phyloP scores from a whole-genome alignment of 2,113 vertebrate species.

The Onychostruthus taczanowskii region DNA sequence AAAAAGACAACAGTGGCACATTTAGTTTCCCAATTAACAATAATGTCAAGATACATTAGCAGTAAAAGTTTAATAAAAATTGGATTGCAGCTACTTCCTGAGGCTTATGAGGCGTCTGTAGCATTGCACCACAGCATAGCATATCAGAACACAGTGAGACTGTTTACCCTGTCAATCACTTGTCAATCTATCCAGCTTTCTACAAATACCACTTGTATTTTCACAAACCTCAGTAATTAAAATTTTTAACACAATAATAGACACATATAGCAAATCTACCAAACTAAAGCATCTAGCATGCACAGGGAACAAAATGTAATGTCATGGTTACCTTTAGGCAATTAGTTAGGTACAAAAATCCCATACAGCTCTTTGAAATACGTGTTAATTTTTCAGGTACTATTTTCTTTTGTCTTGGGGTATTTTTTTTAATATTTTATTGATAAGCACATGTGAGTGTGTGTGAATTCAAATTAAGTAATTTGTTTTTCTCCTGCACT shows the following conservation, averaged over 20 bases:
- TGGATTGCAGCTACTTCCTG: constrained; percentile 61
- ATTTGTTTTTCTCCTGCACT: neutral
- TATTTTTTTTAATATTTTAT: neutral
- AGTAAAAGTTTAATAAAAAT: constrained; percentile 66
- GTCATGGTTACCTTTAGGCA: constrained; percentile 61
- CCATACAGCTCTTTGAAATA: neutral
- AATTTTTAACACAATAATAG: constrained; percentile 62
- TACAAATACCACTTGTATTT: constrained; percentile 68
- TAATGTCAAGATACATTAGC: constrained; percentile 18
- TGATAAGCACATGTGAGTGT: neutral
- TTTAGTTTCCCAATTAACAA: constrained; percentile 28
- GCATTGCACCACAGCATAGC: constrained; percentile 21
- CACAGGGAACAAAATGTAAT: constrained; percentile 32
- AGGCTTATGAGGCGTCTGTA: constrained; percentile 33
- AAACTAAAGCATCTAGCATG: constrained; percentile 48
- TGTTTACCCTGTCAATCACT: constrained; percentile 76
- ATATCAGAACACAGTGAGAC: constrained; percentile 63
- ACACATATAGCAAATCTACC: constrained; percentile 40
- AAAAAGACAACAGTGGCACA: neutral
- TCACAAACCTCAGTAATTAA: constrained; percentile 62
- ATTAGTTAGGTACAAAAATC: neutral
- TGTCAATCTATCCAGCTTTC: constrained; percentile 63
- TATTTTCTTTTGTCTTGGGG: neutral
- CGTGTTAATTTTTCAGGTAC: neutral
- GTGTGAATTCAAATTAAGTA: neutral